Base-by-base conservation (phyloP, 2,888 invertebrate species). In the Digitonthophagus gazella region DNA sequence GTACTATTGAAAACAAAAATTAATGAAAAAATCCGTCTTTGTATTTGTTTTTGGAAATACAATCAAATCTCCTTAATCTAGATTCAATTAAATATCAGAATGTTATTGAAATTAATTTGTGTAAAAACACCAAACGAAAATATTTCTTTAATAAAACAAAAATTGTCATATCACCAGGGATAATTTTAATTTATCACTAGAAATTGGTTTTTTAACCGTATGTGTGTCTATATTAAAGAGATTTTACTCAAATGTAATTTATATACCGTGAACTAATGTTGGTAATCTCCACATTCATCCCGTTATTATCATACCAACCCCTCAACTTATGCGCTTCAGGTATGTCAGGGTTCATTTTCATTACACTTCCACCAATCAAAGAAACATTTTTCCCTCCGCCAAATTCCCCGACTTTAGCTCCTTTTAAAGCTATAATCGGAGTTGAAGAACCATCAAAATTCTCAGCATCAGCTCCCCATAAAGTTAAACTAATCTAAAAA, bases 381-480 rank as follows among this genome's bases (percentile, higher is more conserved):
- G 89, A 88, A 20, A 93, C 77, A 18, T 85, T 89, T 81, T 93
- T 93, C 69, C 91, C 91, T 58, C 96, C 93, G 71, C 91, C 92
- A 82, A 93, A 99, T 83, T 98, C 98, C 0, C 91, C 88, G 2
- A 99, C 84, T 18, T 90, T 89, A 0, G 90, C 95, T 2, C 92
- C 92, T 85, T 97, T 98, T 0, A 94, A 86, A 15, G 94, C 91
- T 28, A 99, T 79, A 0, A 98, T 91, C 1, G 97, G 95, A 78
- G 93, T 89, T 3, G 86, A 84, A 66, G 85, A 85, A 0, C 89
- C 91, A 76, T 93, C 90, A 80, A 98, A 98, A 69, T 88, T 89
- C 78, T 93, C 93, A 0, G 98, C 97, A 78, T 94, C 91, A 28
- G 85, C 86, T 2, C 95, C 96, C 99, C 99, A 99, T 0, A 99